phyloP scores from a whole-genome alignment of 2,113 vertebrate genomes.

The Aythya baeri region DNA sequence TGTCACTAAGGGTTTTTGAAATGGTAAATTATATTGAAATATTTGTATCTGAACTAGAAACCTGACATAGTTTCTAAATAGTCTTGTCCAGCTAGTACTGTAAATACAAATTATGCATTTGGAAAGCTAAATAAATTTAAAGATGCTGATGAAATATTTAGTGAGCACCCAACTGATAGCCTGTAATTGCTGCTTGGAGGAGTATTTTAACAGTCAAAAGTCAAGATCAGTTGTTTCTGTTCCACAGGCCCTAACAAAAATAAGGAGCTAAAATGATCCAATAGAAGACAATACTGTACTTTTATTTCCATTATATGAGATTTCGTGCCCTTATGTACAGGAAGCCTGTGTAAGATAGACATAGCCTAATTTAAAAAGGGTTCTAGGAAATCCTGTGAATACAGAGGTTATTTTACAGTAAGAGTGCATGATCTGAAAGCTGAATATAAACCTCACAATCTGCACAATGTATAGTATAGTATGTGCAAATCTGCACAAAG shows the following conservation, averaged over 20 bases:
- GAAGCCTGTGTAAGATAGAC: neutral
- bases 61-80: neutral
- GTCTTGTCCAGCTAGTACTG: neutral
- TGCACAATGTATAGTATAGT: too few species aligned
- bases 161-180: neutral
- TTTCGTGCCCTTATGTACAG: neutral
- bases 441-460: neutral
- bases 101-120: neutral
- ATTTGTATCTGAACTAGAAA: neutral
- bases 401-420: neutral
- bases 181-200: neutral
- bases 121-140: neutral
- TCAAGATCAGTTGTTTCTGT: neutral
- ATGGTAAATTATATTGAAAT: neutral
- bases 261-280: neutral
- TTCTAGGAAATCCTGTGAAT: neutral
- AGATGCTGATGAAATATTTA: neutral
- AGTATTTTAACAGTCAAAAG: neutral
- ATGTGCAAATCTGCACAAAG: neutral
- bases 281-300: neutral
- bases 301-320: neutral
- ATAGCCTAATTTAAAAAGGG: neutral
- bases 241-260: neutral
- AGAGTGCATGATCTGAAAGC: neutral
- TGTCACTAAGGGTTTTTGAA: neutral